These are phyloP conservation scores for Radopholus similis DNA, from an alignment of 1,140 invertebrate species.

Conservation along the genomic window DNA sequence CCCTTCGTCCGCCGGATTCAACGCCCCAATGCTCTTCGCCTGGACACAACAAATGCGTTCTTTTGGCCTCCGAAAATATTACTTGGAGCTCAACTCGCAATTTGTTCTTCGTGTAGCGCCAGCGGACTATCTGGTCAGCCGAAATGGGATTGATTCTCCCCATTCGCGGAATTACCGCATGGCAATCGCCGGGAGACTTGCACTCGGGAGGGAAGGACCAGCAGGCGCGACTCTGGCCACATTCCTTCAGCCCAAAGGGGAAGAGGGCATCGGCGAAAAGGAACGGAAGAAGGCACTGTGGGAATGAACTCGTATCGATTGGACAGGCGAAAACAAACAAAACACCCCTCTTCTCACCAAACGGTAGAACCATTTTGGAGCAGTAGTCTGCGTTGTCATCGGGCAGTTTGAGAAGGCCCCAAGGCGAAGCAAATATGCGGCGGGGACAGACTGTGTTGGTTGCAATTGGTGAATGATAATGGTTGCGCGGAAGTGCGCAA, in stretches of 20 bases:
- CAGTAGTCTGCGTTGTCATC: too few species aligned
- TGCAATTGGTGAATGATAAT: too few species aligned
- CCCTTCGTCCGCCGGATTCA: background rate
- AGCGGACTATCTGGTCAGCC: background rate
- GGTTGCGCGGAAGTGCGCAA: too few species aligned
- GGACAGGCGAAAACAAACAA: too few species aligned
- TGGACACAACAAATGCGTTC: background rate
- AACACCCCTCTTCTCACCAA: too few species aligned
- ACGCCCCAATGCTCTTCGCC: too few species aligned
- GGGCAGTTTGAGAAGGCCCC: too few species aligned
- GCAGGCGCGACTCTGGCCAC: constrained; percentile 4
- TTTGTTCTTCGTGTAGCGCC: constrained; percentile 2
- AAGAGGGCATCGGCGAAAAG: background rate
- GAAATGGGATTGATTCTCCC: background rate
- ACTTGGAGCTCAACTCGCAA: constrained; percentile 14
- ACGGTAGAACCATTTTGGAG: too few species aligned
- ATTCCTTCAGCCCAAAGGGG: background rate
- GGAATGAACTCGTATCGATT: too few species aligned
- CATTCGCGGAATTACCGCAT: background rate
- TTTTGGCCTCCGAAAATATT: background rate
- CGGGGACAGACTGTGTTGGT: too few species aligned
- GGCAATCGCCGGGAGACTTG: constrained; percentile 3
- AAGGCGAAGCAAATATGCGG: too few species aligned
- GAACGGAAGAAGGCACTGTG: background rate
- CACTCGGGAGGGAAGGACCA: constrained; percentile 9